A percentile compares a stretch with the other conserved stretches of the same genome.
Conservation (phyloP, 2,113 vertebrate species). For the Helogale parvula region DNA sequence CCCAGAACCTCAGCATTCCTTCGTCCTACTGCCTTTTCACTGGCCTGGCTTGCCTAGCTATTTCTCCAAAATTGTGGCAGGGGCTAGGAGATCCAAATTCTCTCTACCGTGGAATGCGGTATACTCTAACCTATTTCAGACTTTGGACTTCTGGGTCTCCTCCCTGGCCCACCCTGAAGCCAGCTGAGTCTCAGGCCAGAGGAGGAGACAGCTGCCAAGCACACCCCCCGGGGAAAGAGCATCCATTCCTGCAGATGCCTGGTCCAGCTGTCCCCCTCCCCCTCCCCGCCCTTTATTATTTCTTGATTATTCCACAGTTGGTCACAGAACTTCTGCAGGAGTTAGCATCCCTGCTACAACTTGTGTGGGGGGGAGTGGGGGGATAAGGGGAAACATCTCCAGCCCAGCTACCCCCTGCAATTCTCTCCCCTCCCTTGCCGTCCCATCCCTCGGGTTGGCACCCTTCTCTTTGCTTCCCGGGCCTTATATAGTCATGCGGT, state of each 20-base stretch:
- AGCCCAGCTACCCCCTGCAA: background rate
- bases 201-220: background rate
- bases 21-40: background rate
- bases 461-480: conserved; percentile 22
- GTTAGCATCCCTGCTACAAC: background rate
- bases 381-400: background rate
- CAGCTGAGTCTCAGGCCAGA: background rate
- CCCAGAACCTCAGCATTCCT: background rate
- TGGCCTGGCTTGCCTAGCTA: background rate
- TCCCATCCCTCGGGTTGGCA: background rate
- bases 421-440: background rate
- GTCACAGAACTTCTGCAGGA: background rate
- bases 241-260: background rate
- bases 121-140: background rate
- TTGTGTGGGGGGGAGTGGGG: background rate
- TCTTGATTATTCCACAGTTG: background rate
- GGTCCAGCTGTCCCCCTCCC: no score
- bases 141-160: background rate
- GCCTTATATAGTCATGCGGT: conserved; percentile 71
- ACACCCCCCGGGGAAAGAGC: background rate
- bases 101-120: background rate
- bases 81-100: background rate
- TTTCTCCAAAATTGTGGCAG: background rate
- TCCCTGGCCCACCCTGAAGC: background rate
- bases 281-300: background rate